A percentile compares a stretch with the other conserved stretches of the same genome.
phyloP scores from a whole-genome alignment of 2,888 invertebrate species.

The Operophtera brumata region DNA sequence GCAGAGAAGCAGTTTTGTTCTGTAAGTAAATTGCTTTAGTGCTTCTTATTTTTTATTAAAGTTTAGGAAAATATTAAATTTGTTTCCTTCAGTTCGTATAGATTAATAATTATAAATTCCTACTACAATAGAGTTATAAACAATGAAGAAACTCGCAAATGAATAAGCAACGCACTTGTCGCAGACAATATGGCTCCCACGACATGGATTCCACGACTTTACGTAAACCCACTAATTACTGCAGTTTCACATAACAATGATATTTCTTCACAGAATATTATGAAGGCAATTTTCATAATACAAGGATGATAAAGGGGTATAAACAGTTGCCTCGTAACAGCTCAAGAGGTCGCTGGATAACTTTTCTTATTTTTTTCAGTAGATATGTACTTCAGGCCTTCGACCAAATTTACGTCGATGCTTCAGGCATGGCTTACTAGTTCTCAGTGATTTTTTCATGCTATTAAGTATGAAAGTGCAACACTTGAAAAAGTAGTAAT shows the following conservation, averaged over 20 bases:
- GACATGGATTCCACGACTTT: slow-evolving; percentile 74
- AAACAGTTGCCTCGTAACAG: background rate
- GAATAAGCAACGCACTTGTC: slow-evolving; percentile 28
- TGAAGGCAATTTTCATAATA: slow-evolving; percentile 26
- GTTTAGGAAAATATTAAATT: too few relatives aligned
- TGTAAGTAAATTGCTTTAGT: too few relatives aligned
- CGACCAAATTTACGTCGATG: too few relatives aligned
- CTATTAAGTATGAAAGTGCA: background rate
- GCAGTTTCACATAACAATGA: slow-evolving; percentile 61
- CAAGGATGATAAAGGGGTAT: slow-evolving; percentile 22
- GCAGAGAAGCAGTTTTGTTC: too few relatives aligned
- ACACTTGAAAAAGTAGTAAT: background rate
- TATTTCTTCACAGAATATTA: slow-evolving; percentile 53
- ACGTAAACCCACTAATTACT: slow-evolving; percentile 71
- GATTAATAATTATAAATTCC: too few relatives aligned
- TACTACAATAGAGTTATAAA: background rate
- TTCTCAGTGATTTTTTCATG: too few relatives aligned
- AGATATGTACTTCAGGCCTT: too few relatives aligned
- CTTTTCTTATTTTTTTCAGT: background rate
- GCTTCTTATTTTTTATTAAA: too few relatives aligned
- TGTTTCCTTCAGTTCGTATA: too few relatives aligned
- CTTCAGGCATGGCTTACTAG: too few relatives aligned
- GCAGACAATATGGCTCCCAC: slow-evolving; percentile 70
- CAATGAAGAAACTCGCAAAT: slow-evolving; percentile 24
- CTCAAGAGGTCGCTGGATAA: background rate